Percentiles rank a stretch among this genome's conserved stretches.
Evolutionary conservation across 2,888 invertebrate species (phyloP).

Genomic region (Synergus gifuensis): DNA sequence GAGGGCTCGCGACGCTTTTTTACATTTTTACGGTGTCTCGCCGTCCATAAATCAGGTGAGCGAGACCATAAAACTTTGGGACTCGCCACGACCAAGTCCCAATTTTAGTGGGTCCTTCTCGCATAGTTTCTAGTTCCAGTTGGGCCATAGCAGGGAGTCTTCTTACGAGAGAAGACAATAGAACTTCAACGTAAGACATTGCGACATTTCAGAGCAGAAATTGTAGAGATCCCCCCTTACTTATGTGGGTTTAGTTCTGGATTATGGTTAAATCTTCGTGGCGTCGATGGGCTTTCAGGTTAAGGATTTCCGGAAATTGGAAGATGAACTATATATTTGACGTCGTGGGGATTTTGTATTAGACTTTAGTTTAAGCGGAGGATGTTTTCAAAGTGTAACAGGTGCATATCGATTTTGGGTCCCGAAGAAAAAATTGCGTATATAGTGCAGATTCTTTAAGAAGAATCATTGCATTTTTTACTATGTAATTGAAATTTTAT

Average conservation of each 20-base stretch:
- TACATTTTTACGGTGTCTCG: constrained; percentile 70
- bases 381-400: no score
- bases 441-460: no score
- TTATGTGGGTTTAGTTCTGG: constrained; percentile 51
- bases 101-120: constrained; percentile 58
- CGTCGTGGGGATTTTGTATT: no score
- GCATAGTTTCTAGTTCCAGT: constrained; percentile 45
- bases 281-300: background rate
- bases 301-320: constrained; percentile 21
- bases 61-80: constrained; percentile 68
- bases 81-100: constrained; percentile 55
- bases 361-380: no score
- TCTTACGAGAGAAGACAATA: constrained; percentile 61
- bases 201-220: constrained; percentile 72
- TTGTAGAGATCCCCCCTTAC: constrained; percentile 56
- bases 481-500: no score
- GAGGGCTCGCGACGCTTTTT: constrained; percentile 59
- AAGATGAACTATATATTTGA: background rate
- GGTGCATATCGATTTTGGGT: no score
- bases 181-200: constrained; percentile 68
- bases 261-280: constrained; percentile 45
- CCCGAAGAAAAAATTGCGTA: no score
- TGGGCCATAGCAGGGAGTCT: constrained; percentile 51
- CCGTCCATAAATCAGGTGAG: constrained; percentile 71
- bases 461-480: no score